phyloP scores from a whole-genome alignment of 2,888 invertebrate genomes.

The Synanthedon myopaeformis region DNA sequence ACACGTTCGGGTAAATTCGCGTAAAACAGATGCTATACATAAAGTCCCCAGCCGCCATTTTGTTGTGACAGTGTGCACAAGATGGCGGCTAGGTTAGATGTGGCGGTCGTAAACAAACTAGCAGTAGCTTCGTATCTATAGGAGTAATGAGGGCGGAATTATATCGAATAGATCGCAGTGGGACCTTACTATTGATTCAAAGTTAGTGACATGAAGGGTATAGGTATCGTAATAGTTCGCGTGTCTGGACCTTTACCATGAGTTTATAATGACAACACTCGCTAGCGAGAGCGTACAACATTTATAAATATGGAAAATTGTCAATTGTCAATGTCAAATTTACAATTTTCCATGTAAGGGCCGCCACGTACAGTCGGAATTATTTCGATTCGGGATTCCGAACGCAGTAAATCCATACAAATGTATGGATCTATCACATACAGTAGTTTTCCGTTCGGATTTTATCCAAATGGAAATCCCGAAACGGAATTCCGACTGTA shows the following conservation, averaged over 20 bases:
- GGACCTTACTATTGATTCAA: slow-evolving; percentile 23
- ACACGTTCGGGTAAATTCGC: slow-evolving; percentile 20
- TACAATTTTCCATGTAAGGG: too few species aligned
- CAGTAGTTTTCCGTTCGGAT: too few species aligned
- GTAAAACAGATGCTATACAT: not conserved
- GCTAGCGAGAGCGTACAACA: too few species aligned
- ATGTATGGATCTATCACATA: too few species aligned
- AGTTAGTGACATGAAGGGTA: slow-evolving; percentile 9
- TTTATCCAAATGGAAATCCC: too few species aligned
- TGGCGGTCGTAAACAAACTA: not conserved
- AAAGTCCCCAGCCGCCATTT: not conserved
- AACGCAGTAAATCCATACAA: too few species aligned
- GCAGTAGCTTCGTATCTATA: not conserved
- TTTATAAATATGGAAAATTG: too few species aligned
- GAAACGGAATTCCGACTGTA: too few species aligned
- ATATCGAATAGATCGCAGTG: slow-evolving; percentile 29
- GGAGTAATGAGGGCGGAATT: not conserved
- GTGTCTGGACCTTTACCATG: slow-evolving; percentile 29
- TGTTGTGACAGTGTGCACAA: not conserved
- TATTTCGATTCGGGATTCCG: too few species aligned
- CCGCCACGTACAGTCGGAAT: too few species aligned
- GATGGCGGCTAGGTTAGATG: not conserved
- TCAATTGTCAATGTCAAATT: too few species aligned
- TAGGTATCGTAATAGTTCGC: slow-evolving; percentile 19
- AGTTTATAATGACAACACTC: too few species aligned